These are phyloP conservation scores for Acrobasis suavella DNA, from an alignment of 2,888 invertebrate genomes.

Conservation along the genomic window DNA sequence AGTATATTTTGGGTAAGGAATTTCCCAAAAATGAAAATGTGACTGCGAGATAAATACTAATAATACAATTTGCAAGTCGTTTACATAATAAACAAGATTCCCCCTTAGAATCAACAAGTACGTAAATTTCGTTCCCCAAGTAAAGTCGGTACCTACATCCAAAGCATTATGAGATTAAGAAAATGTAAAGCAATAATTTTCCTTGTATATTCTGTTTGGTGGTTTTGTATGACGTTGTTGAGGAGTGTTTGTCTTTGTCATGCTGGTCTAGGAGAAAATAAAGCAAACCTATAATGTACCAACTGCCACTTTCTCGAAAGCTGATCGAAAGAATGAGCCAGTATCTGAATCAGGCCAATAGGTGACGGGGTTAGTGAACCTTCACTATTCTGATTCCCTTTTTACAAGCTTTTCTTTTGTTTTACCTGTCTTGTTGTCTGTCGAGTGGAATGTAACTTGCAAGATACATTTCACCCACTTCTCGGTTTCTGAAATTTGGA, in stretches of 20 bases:
- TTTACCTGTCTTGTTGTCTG: too few relatives aligned
- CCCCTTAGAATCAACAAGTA: constrained; percentile 22
- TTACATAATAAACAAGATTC: constrained; percentile 18
- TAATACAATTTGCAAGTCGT: constrained; percentile 5
- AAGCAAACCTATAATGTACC: too few relatives aligned
- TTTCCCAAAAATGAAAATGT: not conserved
- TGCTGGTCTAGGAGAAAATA: too few relatives aligned
- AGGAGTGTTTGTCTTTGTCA: not conserved
- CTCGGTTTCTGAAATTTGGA: too few relatives aligned
- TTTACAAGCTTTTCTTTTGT: too few relatives aligned
- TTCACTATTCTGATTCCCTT: too few relatives aligned
- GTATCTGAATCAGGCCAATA: too few relatives aligned
- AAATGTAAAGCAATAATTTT: constrained; percentile 3
- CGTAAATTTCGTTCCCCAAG: constrained; percentile 16
- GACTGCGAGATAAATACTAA: constrained; percentile 1
- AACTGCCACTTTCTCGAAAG: too few relatives aligned
- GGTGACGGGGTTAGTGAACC: too few relatives aligned
- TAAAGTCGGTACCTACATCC: not conserved
- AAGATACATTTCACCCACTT: too few relatives aligned
- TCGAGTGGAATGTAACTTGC: too few relatives aligned
- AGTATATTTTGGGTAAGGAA: not conserved
- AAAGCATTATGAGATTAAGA: constrained; percentile 1
- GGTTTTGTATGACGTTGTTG: not conserved
- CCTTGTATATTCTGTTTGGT: not conserved
- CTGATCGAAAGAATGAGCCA: too few relatives aligned